Evolutionary conservation across 2,888 invertebrate species (phyloP).

Genomic region (Hyposoter dolosus): DNA sequence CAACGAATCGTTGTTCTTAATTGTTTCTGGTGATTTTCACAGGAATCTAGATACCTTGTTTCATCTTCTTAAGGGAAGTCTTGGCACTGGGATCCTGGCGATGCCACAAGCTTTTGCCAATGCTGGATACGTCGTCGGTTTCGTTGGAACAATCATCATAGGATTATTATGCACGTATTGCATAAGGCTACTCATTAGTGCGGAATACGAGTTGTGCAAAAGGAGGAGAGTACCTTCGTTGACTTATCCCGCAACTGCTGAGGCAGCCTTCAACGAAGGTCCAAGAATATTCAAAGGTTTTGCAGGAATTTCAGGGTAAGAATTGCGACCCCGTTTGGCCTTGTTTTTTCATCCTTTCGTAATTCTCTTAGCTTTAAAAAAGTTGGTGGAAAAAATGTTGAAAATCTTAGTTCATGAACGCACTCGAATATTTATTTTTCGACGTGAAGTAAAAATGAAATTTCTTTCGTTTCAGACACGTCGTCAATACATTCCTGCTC

Average conservation of each 20-base stretch:
- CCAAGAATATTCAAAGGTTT: conserved; percentile 85
- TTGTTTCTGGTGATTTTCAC: conserved; percentile 64
- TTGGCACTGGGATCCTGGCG: conserved; percentile 96
- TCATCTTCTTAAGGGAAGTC: conserved; percentile 94
- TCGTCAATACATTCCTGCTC: conserved; percentile 91
- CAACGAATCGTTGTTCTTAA: background rate
- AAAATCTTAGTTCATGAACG: no score
- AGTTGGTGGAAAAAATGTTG: background rate
- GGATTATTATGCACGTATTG: conserved; percentile 97
- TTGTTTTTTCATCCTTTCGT: background rate
- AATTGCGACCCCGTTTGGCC: conserved; percentile 5
- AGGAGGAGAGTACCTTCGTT: conserved; percentile 87
- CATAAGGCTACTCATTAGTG: conserved; percentile 93
- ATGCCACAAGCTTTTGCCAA: conserved; percentile 95
- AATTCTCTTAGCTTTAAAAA: background rate
- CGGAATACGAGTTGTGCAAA: conserved; percentile 87
- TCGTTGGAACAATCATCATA: conserved; percentile 92
- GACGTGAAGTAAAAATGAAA: background rate
- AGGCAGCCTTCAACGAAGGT: conserved; percentile 92
- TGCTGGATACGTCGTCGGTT: conserved; percentile 93
- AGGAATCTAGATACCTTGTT: conserved; percentile 93
- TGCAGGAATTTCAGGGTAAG: conserved; percentile 88
- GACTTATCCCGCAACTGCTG: conserved; percentile 93
- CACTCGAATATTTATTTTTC: background rate
- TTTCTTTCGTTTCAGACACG: conserved; percentile 86